These are phyloP conservation scores for Eupelmus urozonus DNA, from an alignment of 2,888 invertebrate genomes.

Conservation along the genomic window DNA sequence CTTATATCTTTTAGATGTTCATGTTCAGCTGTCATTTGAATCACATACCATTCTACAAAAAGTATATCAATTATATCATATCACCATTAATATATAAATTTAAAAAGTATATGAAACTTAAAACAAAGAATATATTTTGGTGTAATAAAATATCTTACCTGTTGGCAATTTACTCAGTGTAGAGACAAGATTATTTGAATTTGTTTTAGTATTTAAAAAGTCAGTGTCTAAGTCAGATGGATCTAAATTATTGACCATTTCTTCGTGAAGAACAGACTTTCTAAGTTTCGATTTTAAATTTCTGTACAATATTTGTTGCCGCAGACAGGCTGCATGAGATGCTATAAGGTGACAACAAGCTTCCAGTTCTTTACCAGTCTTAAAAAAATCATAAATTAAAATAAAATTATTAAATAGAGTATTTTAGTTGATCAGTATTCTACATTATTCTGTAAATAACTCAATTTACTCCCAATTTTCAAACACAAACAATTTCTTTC, in stretches of 20 bases:
- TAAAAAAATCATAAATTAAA: not conserved
- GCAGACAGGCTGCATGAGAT: slow-evolving; percentile 71
- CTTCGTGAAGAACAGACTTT: slow-evolving; percentile 55
- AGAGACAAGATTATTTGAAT: slow-evolving; percentile 60
- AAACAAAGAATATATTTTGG: not conserved
- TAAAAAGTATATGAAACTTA: not conserved
- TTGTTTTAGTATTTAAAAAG: slow-evolving; percentile 42
- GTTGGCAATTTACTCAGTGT: slow-evolving; percentile 69
- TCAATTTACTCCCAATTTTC: too few relatives aligned
- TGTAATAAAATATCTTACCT: slow-evolving; percentile 68
- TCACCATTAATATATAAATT: too few relatives aligned
- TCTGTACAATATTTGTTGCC: slow-evolving; percentile 70
- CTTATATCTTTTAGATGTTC: slow-evolving; percentile 60
- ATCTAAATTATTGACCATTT: slow-evolving; percentile 65
- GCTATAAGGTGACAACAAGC: slow-evolving; percentile 70
- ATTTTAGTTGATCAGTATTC: not conserved
- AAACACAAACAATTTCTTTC: too few relatives aligned
- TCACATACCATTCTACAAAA: slow-evolving; percentile 72
- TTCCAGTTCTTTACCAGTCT: slow-evolving; percentile 66
- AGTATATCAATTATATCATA: slow-evolving; percentile 39
- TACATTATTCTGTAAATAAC: too few relatives aligned
- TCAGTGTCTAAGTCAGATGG: slow-evolving; percentile 59
- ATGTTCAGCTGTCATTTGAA: slow-evolving; percentile 71
- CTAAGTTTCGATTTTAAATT: slow-evolving; percentile 67
- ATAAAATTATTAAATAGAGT: not conserved